Percentiles rank a stretch among this genome's conserved stretches.
Evolutionary conservation across 2,888 invertebrate species (phyloP).

Genomic region (Leucania comma): DNA sequence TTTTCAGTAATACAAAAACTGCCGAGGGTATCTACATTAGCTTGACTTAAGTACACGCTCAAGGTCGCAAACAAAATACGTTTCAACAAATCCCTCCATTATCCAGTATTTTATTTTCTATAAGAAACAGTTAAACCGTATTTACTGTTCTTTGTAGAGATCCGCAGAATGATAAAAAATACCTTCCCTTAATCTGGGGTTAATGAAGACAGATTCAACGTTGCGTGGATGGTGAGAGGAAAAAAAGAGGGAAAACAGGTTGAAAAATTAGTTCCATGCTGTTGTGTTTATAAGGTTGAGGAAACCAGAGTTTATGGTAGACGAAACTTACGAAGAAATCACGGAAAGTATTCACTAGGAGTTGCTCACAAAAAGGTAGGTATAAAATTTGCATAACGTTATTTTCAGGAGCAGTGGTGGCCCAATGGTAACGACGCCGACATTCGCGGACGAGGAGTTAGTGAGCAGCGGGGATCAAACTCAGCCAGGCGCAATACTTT

Average conservation of each 20-base stretch:
- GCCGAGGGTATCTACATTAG: neutral
- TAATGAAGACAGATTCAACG: conserved; percentile 68
- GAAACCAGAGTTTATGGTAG: conserved; percentile 22
- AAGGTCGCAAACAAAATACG: conserved; percentile 1
- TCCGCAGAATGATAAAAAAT: conserved; percentile 48
- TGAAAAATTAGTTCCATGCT: conserved; percentile 16
- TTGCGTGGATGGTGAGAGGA: conserved; percentile 22
- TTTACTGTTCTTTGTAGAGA: conserved; percentile 36
- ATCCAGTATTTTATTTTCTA: conserved; percentile 32
- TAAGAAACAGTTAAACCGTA: conserved; percentile 30
- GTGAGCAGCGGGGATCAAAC: too few relatives aligned
- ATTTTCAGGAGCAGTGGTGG: too few relatives aligned
- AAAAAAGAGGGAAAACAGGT: conserved; percentile 25
- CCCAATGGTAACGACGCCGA: too few relatives aligned
- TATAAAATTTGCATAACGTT: too few relatives aligned
- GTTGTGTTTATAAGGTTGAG: conserved; percentile 20
- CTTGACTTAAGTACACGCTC: neutral
- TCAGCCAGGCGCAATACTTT: too few relatives aligned
- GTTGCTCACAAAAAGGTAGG: too few relatives aligned
- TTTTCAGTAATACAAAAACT: conserved; percentile 1
- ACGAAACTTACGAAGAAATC: neutral
- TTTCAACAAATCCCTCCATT: neutral
- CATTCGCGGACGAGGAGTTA: too few relatives aligned
- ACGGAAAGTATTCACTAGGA: neutral
- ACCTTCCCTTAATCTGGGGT: conserved; percentile 50